Percentiles rank a stretch among this genome's conserved stretches.
phyloP scores from a whole-genome alignment of 2,888 invertebrate species.

The Coremacera marginata region DNA sequence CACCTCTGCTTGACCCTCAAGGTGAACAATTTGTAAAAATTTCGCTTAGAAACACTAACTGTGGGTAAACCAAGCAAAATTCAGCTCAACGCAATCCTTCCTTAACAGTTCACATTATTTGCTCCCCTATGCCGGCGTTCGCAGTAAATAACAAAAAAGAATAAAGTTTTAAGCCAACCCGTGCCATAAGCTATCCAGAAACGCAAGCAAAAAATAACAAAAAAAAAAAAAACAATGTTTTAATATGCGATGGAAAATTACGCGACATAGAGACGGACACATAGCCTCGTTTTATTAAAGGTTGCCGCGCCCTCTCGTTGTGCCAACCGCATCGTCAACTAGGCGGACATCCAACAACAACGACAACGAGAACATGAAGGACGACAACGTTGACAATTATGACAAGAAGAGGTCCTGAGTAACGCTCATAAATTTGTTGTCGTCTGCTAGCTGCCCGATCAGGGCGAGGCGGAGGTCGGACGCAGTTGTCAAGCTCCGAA shows the following conservation, averaged over 20 bases:
- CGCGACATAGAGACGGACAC: not conserved
- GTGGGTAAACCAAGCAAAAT: not conserved
- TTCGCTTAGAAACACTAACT: not conserved
- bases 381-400: constrained; percentile 54
- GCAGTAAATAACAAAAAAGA: too few relatives aligned
- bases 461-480: not conserved
- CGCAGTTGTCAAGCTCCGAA: not conserved
- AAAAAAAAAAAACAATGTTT: constrained; percentile 30
- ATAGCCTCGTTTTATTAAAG: not conserved
- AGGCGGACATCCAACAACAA: too few relatives aligned
- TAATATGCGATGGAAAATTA: constrained; percentile 36
- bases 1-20: not conserved
- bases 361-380: not conserved
- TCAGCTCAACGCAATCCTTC: not conserved
- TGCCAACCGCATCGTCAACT: too few relatives aligned
- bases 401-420: constrained; percentile 41
- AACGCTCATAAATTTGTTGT: constrained; percentile 41
- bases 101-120: too few relatives aligned
- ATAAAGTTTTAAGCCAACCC: too few relatives aligned
- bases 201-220: too few relatives aligned
- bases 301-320: not conserved
- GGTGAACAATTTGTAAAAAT: not conserved
- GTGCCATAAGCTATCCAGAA: too few relatives aligned
- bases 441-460: constrained; percentile 1
- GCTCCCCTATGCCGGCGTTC: too few relatives aligned